phyloP scores from a whole-genome alignment of 2,888 invertebrate species.

The Pachycephus smyrnensis region DNA sequence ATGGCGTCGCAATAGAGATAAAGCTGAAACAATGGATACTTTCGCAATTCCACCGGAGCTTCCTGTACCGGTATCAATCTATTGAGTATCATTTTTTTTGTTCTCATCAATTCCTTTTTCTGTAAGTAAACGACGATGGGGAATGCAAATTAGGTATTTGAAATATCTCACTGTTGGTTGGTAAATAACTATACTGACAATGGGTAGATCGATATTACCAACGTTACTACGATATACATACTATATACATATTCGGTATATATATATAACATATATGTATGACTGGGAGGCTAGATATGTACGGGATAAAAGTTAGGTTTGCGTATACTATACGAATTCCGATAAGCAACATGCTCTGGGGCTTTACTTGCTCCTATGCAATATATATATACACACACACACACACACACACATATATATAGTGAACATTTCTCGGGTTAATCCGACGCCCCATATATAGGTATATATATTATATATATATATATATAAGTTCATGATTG shows the following conservation, averaged over 20 bases:
- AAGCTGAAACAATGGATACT: constrained; percentile 75
- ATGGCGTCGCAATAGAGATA: constrained; percentile 54
- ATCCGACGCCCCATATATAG: too few relatives aligned
- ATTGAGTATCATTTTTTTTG: constrained; percentile 76
- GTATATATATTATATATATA: too few relatives aligned
- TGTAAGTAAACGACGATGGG: constrained; percentile 47
- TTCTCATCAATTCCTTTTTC: constrained; percentile 76
- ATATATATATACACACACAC: too few relatives aligned
- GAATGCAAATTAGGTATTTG: neutral
- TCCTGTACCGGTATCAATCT: constrained; percentile 77
- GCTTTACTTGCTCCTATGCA: neutral
- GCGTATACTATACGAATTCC: neutral
- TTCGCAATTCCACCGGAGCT: constrained; percentile 75
- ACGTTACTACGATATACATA: neutral
- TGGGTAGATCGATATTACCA: neutral
- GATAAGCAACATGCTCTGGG: neutral
- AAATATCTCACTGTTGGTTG: neutral
- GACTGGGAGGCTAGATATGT: neutral
- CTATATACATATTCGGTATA: too few relatives aligned
- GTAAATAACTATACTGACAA: neutral
- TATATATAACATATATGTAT: neutral
- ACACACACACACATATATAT: too few relatives aligned
- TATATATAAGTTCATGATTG: neutral
- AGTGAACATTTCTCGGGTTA: too few relatives aligned
- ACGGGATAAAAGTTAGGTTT: neutral